Percentiles rank a stretch among this genome's conserved stretches.
These are phyloP conservation scores for Lepidurus arcticus DNA, from an alignment of 1,140 invertebrate species.

Conservation along the genomic window DNA sequence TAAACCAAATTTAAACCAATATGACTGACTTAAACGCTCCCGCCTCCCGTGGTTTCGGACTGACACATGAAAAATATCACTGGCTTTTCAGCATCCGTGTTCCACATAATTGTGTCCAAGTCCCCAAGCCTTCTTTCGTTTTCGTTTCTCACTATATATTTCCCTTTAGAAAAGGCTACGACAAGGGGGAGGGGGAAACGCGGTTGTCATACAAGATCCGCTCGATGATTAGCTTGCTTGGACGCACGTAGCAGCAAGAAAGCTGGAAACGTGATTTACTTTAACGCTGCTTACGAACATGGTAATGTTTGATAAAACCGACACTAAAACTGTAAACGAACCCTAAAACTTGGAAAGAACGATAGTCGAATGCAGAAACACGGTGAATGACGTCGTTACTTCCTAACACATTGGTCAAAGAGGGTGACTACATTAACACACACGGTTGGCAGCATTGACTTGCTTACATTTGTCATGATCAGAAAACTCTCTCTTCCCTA, in stretches of 20 bases:
- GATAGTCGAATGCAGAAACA: background rate
- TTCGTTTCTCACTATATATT: background rate
- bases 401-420: background rate
- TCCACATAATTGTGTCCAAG: slow-evolving; percentile 14
- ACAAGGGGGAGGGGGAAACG: background rate
- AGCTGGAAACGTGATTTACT: too few relatives aligned
- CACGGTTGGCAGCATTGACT: slow-evolving; percentile 1
- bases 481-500: background rate
- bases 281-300: background rate
- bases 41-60: background rate
- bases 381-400: background rate
- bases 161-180: background rate
- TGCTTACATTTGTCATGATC: slow-evolving; percentile 4
- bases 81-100: background rate
- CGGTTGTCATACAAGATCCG: background rate
- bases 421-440: slow-evolving; percentile 3
- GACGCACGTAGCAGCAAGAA: background rate
- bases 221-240: background rate
- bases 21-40: background rate
- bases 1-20: background rate
- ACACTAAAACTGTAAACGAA: background rate
- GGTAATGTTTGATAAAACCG: background rate
- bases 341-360: background rate
- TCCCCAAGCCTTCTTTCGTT: background rate
- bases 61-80: background rate